A percentile compares a stretch with the other conserved stretches of the same genome.
Conservation (phyloP, 2,113 vertebrate genomes). For the Ardeotis arabs region DNA sequence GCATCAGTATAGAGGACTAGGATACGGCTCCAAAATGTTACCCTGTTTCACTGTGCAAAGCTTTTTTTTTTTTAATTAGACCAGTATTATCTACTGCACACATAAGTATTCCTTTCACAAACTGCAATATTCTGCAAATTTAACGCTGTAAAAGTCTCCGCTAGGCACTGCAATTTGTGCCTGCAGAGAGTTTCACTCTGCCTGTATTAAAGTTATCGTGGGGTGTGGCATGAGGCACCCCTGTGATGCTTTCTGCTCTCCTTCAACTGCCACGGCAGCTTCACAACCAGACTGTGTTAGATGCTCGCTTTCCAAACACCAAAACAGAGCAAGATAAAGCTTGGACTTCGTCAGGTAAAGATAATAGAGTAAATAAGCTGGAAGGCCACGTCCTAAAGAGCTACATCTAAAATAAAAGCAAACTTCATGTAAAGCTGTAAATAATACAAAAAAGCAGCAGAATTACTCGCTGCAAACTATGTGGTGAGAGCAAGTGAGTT, state of each 20-base stretch:
- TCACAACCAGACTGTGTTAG: background rate
- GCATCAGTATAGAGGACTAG: background rate
- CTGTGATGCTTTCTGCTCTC: background rate
- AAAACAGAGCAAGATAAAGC: background rate
- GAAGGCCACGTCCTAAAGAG: background rate
- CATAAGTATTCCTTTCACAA: background rate
- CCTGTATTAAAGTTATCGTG: background rate
- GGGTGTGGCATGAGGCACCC: no score
- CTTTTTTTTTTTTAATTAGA: background rate
- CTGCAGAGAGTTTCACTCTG: background rate
- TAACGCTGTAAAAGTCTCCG: background rate
- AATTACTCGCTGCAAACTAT: background rate
- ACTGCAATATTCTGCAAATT: background rate
- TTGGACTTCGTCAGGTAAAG: background rate
- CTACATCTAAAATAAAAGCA: background rate
- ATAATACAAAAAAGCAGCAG: background rate
- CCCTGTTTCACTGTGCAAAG: background rate
- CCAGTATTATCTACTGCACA: background rate
- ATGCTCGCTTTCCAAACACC: background rate
- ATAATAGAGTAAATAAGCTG: background rate
- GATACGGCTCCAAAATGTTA: background rate
- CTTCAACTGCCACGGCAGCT: background rate
- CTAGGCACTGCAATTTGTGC: rapidly evolving
- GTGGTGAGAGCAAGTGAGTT: background rate
- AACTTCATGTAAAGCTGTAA: background rate